phyloP scores from a whole-genome alignment of 2,888 invertebrate species.

The Trichogramma evanescens region DNA sequence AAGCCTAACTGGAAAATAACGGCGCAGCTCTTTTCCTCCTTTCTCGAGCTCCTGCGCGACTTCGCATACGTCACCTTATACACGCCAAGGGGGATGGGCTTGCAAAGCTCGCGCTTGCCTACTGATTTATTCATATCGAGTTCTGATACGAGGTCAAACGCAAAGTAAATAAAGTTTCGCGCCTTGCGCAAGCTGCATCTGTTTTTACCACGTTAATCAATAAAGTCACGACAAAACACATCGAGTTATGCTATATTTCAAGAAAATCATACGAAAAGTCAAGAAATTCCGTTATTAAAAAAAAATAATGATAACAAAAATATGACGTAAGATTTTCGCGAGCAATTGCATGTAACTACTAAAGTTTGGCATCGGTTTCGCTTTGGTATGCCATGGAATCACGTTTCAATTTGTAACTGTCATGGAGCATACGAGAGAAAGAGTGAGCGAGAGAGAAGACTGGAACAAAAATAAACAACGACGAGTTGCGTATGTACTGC shows the following conservation, averaged over 20 bases:
- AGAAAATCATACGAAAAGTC: no score
- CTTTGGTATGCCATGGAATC: constrained; percentile 23
- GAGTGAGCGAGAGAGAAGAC: not conserved
- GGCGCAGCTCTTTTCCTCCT: constrained; percentile 28
- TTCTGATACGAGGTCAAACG: no score
- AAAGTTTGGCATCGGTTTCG: no score
- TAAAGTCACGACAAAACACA: no score
- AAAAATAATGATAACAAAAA: no score
- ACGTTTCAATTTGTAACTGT: constrained; percentile 39
- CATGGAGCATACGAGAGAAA: constrained; percentile 14
- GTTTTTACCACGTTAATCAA: no score
- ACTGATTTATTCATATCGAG: constrained; percentile 45
- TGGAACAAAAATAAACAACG: constrained; percentile 20
- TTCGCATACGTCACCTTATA: constrained; percentile 41
- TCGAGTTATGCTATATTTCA: no score
- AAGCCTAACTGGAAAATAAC: constrained; percentile 46
- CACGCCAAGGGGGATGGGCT: constrained; percentile 12
- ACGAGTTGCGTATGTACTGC: constrained; percentile 1
- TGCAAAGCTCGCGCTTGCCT: constrained; percentile 22
- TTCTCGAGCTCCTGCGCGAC: constrained; percentile 20
- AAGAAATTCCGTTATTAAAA: no score
- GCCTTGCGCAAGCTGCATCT: no score
- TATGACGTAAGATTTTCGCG: no score
- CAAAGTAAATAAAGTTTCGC: no score
- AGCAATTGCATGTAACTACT: no score